Evolutionary conservation across 2,888 invertebrate species (phyloP).

Genomic region (Drosophila lacicola): DNA sequence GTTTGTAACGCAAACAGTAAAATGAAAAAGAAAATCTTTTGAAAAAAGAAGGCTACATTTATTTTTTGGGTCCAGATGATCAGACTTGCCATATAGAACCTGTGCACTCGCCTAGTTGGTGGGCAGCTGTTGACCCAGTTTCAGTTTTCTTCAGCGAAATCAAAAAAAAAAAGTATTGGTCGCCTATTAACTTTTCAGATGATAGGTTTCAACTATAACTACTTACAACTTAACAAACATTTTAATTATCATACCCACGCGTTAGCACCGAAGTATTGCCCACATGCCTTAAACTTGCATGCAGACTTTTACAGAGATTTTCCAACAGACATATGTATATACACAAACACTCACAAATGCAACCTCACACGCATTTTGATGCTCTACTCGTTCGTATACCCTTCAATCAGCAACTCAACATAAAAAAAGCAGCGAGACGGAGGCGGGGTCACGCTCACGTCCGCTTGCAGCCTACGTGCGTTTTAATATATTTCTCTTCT

Average conservation of each 20-base stretch:
- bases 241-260: conserved; percentile 41
- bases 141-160: neutral
- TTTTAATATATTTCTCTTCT: conserved; percentile 63
- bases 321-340: neutral
- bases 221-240: conserved; percentile 13
- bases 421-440: conserved; percentile 30
- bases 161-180: neutral
- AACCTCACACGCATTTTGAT: conserved; percentile 36
- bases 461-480: conserved; percentile 64
- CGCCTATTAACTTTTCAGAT: neutral
- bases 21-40: neutral
- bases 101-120: neutral
- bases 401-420: conserved; percentile 73
- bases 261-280: conserved; percentile 12
- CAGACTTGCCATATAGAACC: neutral
- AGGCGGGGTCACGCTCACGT: conserved; percentile 24
- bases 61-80: neutral
- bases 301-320: conserved; percentile 17
- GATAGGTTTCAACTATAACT: neutral
- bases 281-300: conserved; percentile 9
- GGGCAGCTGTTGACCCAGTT: neutral
- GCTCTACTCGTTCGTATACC: conserved; percentile 63
- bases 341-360: conserved; percentile 11
- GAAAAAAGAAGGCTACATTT: neutral
- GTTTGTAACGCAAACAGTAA: neutral